Conservation (phyloP, 2,888 invertebrate species). For the Dasypogon diadema region DNA sequence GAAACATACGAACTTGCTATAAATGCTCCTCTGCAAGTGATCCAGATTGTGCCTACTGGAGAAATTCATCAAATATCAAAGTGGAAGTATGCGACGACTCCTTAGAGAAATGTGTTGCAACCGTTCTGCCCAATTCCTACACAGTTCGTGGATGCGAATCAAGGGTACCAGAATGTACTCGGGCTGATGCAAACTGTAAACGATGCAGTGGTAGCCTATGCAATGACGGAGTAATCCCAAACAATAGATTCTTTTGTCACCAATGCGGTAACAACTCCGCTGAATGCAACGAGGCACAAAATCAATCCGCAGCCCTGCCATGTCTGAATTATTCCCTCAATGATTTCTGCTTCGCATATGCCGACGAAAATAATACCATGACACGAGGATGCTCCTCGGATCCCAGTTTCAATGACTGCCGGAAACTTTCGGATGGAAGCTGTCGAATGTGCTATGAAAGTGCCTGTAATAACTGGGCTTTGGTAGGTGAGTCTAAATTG, state of each 20-base stretch:
- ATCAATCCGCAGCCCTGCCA: neutral
- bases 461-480: constrained; percentile 61
- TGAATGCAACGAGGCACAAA: neutral
- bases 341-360: constrained; percentile 27
- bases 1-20: constrained; percentile 62
- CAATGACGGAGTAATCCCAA: constrained; percentile 1
- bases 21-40: constrained; percentile 62
- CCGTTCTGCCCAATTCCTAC: constrained; percentile 57
- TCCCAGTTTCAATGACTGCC: constrained; percentile 59
- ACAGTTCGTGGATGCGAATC: constrained; percentile 62
- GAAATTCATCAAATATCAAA: constrained; percentile 55
- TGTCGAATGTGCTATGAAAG: constrained; percentile 60
- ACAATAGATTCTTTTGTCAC: constrained; percentile 1
- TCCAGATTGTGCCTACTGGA: constrained; percentile 60
- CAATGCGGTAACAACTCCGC: constrained; percentile 2
- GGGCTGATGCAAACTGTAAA: neutral
- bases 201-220: constrained; percentile 26
- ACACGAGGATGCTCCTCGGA: constrained; percentile 64
- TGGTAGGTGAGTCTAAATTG: constrained; percentile 40
- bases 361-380: constrained; percentile 52
- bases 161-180: constrained; percentile 59
- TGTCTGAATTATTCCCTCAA: neutral
- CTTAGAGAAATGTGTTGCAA: constrained; percentile 63
- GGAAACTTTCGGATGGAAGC: constrained; percentile 57
- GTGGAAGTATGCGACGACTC: constrained; percentile 59